Base-by-base conservation (phyloP, 2,888 invertebrate genomes). In the Crematogaster levior region DNA sequence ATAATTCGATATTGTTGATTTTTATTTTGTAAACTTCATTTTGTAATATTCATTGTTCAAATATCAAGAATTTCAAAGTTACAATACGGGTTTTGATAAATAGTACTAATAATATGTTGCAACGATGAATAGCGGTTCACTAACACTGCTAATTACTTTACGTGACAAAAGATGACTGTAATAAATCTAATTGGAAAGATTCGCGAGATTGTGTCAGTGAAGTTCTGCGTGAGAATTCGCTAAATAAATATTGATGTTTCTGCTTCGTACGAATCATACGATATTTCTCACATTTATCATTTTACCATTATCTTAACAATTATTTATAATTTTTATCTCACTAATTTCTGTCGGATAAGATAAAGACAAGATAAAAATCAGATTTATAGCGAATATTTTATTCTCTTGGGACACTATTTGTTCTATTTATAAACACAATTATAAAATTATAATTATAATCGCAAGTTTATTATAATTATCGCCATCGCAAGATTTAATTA, bases 121-220 rank as follows among this genome's bases (percentile, higher is more conserved):
- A 40, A 65, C 27, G 37, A 37, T 63, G 18, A 75, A 40, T 27
- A 24, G 0, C 6, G 9, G 10, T 51, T 40, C 37, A 27, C 51
- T 51, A 66, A 27, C 21, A 51, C 24, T 40, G 37, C 5, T 65
- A 51, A 75, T 75, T 37, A 66, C 1, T 48, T 61, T 58, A 46
- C 34, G 10, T 9, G 24, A 48, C 46, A 24, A 21, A 1, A 51
- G n/a, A 40, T 51, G 10, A 65, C 34, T 75, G 1, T 65, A 27
- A 27, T 37, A 43, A n/a, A n/a, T 51, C 34, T 65, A 75, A 65
- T 66, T 75, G 48, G 37, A 75, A 75, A 37, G 24, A 65, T 37
- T 65, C 9, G 24, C 24, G 37, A 75, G n/a, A 40, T 65, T 37
- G 12, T 75, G 24, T 65, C 48, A 65, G n/a, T 73, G 15, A 73